These are phyloP conservation scores for Eupithecia subumbrata DNA, from an alignment of 2,888 invertebrate genomes.

Conservation along the genomic window DNA sequence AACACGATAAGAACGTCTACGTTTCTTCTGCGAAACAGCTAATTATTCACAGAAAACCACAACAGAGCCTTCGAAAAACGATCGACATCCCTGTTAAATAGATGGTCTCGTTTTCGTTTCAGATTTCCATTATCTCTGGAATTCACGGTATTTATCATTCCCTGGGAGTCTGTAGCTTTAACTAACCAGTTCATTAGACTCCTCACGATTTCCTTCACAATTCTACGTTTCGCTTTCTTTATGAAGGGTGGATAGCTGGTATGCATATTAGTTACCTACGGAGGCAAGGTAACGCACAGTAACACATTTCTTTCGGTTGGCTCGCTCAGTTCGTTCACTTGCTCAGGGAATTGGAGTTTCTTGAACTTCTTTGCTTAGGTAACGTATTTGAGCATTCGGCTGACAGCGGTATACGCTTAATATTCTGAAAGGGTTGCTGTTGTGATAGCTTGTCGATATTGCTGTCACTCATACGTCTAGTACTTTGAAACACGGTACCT, in stretches of 20 bases:
- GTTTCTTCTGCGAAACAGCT: not conserved
- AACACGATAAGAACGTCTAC: not conserved
- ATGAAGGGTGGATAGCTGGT: not conserved
- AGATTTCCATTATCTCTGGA: not conserved
- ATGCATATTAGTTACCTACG: not conserved
- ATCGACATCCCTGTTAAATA: not conserved
- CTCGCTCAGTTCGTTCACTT: slow-evolving; percentile 5
- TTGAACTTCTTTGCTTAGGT: not conserved
- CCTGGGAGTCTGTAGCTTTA: too few species aligned
- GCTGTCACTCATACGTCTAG: too few species aligned
- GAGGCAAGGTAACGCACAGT: slow-evolving; percentile 3
- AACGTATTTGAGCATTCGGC: not conserved
- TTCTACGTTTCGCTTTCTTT: not conserved
- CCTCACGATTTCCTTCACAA: not conserved
- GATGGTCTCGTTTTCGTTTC: not conserved
- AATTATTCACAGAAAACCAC: not conserved
- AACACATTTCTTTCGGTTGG: not conserved
- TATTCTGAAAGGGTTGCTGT: too few species aligned
- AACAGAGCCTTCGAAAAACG: not conserved
- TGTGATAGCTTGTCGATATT: too few species aligned
- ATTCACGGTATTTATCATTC: not conserved
- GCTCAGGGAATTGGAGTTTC: not conserved
- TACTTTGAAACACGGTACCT: too few species aligned
- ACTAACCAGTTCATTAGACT: too few species aligned
- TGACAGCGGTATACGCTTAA: not conserved